Percentiles rank a stretch among this genome's conserved stretches.
phyloP scores from a whole-genome alignment of 1,140 invertebrate species.

The Temnothorax longispinosus region DNA sequence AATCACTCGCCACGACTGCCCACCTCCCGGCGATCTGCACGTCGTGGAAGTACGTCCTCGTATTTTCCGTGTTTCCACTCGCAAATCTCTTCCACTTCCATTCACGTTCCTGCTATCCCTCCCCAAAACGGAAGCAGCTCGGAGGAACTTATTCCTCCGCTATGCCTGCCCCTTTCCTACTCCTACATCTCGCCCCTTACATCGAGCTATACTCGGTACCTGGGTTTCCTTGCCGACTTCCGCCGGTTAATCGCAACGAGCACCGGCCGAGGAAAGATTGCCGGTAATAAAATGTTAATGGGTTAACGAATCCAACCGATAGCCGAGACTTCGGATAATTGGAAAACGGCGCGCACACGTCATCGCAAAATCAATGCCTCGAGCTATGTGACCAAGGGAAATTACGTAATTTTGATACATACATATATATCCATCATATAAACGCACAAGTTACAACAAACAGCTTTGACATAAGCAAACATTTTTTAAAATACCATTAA shows the following conservation, averaged over 20 bases:
- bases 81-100: conserved; percentile 66
- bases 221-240: conserved; percentile 28
- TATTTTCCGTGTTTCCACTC: conserved; percentile 64
- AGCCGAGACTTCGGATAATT: conserved; percentile 34
- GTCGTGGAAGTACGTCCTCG: conserved; percentile 56
- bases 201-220: conserved; percentile 21
- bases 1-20: conserved; percentile 52
- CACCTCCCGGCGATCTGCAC: conserved; percentile 44
- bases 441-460: background rate
- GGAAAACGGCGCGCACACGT: conserved; percentile 26
- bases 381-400: background rate
- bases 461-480: background rate
- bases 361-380: background rate
- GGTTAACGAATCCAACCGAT: conserved; percentile 67
- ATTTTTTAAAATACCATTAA: background rate
- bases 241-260: conserved; percentile 44
- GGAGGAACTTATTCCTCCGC: conserved; percentile 65
- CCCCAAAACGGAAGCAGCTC: conserved; percentile 63
- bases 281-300: conserved; percentile 77
- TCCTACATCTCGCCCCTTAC: conserved; percentile 48
- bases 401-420: background rate
- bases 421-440: background rate
- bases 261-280: conserved; percentile 66
- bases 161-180: conserved; percentile 8
- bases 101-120: conserved; percentile 60